Base-by-base conservation (phyloP, 2,888 invertebrate genomes). In the Drosophila cognata region DNA sequence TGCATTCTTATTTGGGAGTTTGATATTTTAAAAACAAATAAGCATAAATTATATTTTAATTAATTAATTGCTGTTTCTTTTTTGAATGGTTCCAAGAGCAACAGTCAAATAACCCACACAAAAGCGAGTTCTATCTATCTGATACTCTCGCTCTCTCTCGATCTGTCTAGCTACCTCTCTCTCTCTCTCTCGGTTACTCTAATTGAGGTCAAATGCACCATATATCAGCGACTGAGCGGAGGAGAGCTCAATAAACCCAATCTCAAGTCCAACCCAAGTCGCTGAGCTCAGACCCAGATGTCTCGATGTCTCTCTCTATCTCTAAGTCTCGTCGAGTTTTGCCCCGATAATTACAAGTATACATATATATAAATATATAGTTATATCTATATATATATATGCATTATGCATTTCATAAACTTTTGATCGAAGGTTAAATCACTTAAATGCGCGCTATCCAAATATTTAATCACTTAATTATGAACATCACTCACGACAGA, bases 201-300 rank as follows among this genome's bases (percentile, higher is more conserved):
- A 57, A 75, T 75, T 82, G 72, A 75, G 79, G 79, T 69, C 70
- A 79, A 65, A 59, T 53, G 48, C n/a, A 28, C 35, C 48, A 53
- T 61, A 79, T 67, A 79, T 79, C 76, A 76, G 48, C 71, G 10
- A 43, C 46, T 62, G 35, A 55, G 41, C 13, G 28, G 18, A 46
- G 56, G 13, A 46, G 59, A 74, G 77, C 77, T 58, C 81, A 77
- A 72, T 70, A 72, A 75, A 70, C 79, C 63, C 62, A 63, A 71
- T 58, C 61, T 70, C 63, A 61, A 77, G 72, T 59, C 63, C 61
- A 64, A 75, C 25, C 55, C 43, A 36, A 55, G 28, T 53, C 21
- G 33, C 58, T 55, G 50, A 53, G 21, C 57, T 46, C 21, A 46
- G 21, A 25, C 21, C 41, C 53, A 28, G 11, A 50, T 31, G 56